phyloP scores from a whole-genome alignment of 2,888 invertebrate species.

The Pseudoips prasinana region DNA sequence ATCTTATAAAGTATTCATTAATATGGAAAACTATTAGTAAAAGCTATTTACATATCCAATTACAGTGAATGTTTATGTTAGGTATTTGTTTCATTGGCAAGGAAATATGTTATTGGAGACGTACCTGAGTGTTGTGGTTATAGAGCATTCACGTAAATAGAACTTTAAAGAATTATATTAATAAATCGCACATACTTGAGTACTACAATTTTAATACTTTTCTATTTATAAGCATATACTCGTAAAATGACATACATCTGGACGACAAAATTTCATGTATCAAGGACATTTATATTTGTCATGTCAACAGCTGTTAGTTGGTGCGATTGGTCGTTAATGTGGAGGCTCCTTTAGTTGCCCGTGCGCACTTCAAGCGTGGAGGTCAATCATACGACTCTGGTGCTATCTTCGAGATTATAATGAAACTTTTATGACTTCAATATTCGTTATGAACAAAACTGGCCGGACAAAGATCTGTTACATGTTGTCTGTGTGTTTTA shows the following conservation, averaged over 20 bases:
- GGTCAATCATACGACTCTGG: conserved; percentile 73
- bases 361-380: conserved; percentile 59
- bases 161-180: too few species aligned
- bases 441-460: conserved; percentile 57
- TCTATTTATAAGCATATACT: conserved; percentile 31
- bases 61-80: too few species aligned
- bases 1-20: too few species aligned
- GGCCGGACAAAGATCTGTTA: conserved; percentile 41
- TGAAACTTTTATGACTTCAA: conserved; percentile 74
- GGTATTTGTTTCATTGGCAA: too few species aligned
- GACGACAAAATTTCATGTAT: conserved; percentile 27
- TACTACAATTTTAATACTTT: conserved; percentile 13
- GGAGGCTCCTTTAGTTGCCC: conserved; percentile 49
- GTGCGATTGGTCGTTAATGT: conserved; percentile 30
- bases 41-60: too few species aligned
- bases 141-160: too few species aligned
- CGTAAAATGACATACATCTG: conserved; percentile 31
- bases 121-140: too few species aligned
- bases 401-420: conserved; percentile 75
- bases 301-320: conserved; percentile 30
- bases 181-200: too few species aligned
- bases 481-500: conserved; percentile 25
- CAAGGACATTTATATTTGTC: conserved; percentile 39
- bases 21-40: conserved; percentile 1
- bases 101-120: too few species aligned